These are phyloP conservation scores for Nyctibius bracteatus DNA, from an alignment of 2,113 vertebrate genomes.

Conservation along the genomic window DNA sequence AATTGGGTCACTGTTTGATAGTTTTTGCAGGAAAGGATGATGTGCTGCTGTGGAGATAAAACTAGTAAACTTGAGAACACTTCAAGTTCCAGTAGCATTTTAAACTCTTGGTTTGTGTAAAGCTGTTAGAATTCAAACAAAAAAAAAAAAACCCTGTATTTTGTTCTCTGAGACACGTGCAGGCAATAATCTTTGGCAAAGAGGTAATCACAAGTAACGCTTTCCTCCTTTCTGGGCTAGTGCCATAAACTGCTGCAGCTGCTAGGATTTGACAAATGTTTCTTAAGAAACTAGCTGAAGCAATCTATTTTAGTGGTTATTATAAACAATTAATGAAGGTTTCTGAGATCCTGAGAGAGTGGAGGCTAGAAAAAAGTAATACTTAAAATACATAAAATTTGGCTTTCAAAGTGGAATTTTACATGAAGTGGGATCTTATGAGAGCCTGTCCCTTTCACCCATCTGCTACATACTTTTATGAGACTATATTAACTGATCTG, in stretches of 20 bases:
- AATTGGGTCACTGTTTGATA: not conserved
- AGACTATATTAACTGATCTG: accelerated
- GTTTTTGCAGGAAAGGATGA: not conserved
- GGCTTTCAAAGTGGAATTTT: not conserved
- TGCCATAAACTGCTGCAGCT: not conserved
- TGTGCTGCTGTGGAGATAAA: not conserved
- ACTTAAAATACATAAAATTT: not conserved
- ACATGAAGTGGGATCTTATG: not conserved
- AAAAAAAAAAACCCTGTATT: not conserved
- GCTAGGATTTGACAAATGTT: not conserved
- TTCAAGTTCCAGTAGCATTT: not conserved
- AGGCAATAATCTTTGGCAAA: not conserved
- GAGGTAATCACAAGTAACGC: not conserved
- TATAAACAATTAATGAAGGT: not conserved
- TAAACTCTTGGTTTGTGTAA: not conserved
- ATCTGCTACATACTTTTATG: not conserved
- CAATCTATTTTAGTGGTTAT: not conserved
- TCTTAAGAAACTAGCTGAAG: not conserved
- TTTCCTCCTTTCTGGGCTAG: not conserved
- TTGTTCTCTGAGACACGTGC: accelerated
- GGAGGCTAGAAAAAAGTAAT: not conserved
- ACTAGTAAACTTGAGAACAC: not conserved
- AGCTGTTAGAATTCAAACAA: not conserved
- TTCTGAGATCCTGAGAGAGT: not conserved
- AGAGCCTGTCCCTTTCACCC: not conserved